These are phyloP conservation scores for Colletes latitarsis DNA, from an alignment of 1,140 invertebrate genomes.

Conservation along the genomic window DNA sequence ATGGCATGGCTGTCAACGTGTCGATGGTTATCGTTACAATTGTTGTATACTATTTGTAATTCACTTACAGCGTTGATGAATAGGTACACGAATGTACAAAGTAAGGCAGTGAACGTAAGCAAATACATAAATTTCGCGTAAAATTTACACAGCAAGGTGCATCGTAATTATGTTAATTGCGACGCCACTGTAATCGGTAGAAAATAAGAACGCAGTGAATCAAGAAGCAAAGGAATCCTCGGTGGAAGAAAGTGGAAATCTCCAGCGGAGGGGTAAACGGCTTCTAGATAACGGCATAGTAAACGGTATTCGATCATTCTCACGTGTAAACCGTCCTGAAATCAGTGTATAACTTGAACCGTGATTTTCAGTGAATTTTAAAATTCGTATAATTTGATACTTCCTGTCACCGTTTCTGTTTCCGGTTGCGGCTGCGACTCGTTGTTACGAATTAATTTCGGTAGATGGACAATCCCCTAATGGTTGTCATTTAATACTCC, in stretches of 20 bases:
- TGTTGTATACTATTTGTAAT: not conserved
- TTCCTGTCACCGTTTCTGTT: not conserved
- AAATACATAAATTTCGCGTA: no score
- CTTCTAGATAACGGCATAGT: conserved; percentile 59
- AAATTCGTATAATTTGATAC: not conserved
- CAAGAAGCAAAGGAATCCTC: conserved; percentile 23
- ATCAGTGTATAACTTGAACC: not conserved
- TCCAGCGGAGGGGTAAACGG: conserved; percentile 43
- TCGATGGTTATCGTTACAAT: no score
- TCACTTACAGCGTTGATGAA: not conserved
- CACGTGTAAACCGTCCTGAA: conserved; percentile 15
- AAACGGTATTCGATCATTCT: conserved; percentile 57
- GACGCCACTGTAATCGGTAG: conserved; percentile 4
- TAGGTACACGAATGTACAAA: no score
- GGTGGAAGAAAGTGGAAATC: conserved; percentile 48
- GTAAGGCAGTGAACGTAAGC: no score
- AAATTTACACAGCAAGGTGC: not conserved
- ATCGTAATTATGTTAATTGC: conserved; percentile 21
- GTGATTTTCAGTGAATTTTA: not conserved
- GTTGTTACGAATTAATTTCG: not conserved
- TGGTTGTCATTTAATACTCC: not conserved
- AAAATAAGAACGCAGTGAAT: conserved; percentile 20
- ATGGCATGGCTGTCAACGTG: no score
- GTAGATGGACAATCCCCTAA: no score
- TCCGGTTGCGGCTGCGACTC: not conserved